Conservation (phyloP, 2,797 vertebrate species). For the Melopsittacus undulatus region DNA sequence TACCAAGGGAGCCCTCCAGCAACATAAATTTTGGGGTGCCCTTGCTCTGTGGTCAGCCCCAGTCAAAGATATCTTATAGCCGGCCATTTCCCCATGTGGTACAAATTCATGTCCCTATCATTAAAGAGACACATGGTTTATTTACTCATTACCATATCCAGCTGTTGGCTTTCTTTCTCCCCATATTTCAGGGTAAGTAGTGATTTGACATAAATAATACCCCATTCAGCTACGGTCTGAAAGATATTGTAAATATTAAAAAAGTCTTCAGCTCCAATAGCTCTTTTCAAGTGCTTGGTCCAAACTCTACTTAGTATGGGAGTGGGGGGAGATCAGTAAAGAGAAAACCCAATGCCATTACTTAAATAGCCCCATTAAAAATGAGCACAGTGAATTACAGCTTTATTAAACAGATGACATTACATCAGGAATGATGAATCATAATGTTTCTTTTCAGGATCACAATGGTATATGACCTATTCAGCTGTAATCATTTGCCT, state of each 20-base stretch:
- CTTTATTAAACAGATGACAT: slow-evolving; percentile 75
- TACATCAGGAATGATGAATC: slow-evolving; percentile 73
- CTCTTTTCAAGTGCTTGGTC: slow-evolving; percentile 13
- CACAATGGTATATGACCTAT: slow-evolving; percentile 58
- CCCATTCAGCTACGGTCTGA: slow-evolving; percentile 50
- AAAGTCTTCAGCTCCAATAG: slow-evolving; percentile 45
- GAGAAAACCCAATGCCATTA: slow-evolving; percentile 37
- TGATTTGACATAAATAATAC: slow-evolving; percentile 72
- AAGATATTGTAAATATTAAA: slow-evolving; percentile 65
- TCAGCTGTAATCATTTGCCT: slow-evolving; percentile 64
- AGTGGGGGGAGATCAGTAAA: background rate
- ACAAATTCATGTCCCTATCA: slow-evolving; percentile 69
- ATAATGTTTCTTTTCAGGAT: slow-evolving; percentile 69
- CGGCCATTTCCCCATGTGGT: background rate
- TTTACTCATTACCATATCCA: slow-evolving; percentile 74
- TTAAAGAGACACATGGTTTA: slow-evolving; percentile 72
- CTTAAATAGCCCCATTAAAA: slow-evolving; percentile 74
- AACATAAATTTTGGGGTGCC: slow-evolving; percentile 61
- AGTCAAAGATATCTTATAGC: slow-evolving; percentile 23
- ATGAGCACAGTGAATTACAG: slow-evolving; percentile 62
- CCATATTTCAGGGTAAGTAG: slow-evolving; percentile 70
- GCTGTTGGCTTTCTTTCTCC: slow-evolving; percentile 68
- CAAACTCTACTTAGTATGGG: slow-evolving; percentile 52
- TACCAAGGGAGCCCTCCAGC: slow-evolving; percentile 27
- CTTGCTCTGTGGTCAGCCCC: slow-evolving; percentile 47